Percentiles rank a stretch among this genome's conserved stretches.
These are phyloP conservation scores for Galeruca laticollis DNA, from an alignment of 2,888 invertebrate species.

Conservation along the genomic window DNA sequence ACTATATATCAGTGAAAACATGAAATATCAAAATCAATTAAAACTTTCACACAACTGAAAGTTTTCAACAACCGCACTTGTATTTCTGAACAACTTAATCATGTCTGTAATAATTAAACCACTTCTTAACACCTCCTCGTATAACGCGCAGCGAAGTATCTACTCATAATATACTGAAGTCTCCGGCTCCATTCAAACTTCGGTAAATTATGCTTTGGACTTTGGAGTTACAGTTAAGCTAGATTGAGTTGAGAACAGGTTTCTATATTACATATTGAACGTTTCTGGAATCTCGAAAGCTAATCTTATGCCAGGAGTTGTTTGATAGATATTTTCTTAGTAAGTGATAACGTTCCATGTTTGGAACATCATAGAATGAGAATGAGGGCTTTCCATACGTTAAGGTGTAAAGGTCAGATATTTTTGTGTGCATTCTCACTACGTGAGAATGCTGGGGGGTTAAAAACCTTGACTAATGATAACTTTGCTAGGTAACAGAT, in stretches of 20 bases:
- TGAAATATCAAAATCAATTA: neutral
- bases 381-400: neutral
- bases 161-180: slow-evolving; percentile 5
- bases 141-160: slow-evolving; percentile 4
- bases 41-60: neutral
- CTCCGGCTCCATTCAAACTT: slow-evolving; percentile 12
- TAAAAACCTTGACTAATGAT: no score
- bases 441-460: no score
- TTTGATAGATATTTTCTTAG: neutral
- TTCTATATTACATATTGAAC: slow-evolving; percentile 10
- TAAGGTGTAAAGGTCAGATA: no score
- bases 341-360: neutral
- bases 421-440: no score
- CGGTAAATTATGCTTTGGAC: slow-evolving; percentile 11
- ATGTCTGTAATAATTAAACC: slow-evolving; percentile 2
- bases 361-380: neutral
- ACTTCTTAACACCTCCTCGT: slow-evolving; percentile 9
- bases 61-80: neutral
- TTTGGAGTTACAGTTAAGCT: slow-evolving; percentile 5
- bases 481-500: no score
- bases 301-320: neutral
- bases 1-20: neutral
- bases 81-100: slow-evolving; percentile 1
- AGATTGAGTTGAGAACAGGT: slow-evolving; percentile 14
- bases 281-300: slow-evolving; percentile 4